phyloP scores from a whole-genome alignment of 2,113 vertebrate genomes.

The Forbesichthys papilliferus region DNA sequence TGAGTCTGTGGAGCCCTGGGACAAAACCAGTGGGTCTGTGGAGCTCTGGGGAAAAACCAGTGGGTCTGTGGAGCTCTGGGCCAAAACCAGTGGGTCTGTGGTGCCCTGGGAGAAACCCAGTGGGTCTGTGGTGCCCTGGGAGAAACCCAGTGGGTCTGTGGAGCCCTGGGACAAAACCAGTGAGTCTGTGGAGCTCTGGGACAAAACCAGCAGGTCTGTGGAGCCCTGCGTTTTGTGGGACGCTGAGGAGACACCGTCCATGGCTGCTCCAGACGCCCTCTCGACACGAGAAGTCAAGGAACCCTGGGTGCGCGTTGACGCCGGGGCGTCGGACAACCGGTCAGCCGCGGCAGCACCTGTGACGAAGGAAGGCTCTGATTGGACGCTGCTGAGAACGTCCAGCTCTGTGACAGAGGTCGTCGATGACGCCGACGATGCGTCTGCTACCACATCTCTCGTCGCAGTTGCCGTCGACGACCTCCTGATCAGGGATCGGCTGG shows the following conservation, averaged over 20 bases:
- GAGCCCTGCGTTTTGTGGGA: background rate
- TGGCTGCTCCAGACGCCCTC: background rate
- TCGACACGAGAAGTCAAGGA: background rate
- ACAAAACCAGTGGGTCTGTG: too few species aligned
- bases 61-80: background rate
- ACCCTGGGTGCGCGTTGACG: fast-evolving
- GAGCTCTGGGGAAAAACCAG: background rate
- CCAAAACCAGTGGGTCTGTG: too few species aligned
- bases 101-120: background rate
- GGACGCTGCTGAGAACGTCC: background rate
- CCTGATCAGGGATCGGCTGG: slow-evolving; percentile 32
- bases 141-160: too few species aligned
- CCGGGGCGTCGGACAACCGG: background rate
- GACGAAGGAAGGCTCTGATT: background rate
- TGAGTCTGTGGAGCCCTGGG: background rate
- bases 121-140: background rate
- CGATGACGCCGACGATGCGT: background rate
- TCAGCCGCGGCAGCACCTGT: background rate
- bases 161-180: background rate
- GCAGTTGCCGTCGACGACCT: background rate
- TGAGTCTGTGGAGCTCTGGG: background rate
- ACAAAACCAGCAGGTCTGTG: background rate
- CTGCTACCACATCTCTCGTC: background rate
- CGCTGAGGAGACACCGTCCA: slow-evolving; percentile 1
- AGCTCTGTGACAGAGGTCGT: background rate